phyloP scores from a whole-genome alignment of 2,113 vertebrate genomes.

The Climacteris rufus region DNA sequence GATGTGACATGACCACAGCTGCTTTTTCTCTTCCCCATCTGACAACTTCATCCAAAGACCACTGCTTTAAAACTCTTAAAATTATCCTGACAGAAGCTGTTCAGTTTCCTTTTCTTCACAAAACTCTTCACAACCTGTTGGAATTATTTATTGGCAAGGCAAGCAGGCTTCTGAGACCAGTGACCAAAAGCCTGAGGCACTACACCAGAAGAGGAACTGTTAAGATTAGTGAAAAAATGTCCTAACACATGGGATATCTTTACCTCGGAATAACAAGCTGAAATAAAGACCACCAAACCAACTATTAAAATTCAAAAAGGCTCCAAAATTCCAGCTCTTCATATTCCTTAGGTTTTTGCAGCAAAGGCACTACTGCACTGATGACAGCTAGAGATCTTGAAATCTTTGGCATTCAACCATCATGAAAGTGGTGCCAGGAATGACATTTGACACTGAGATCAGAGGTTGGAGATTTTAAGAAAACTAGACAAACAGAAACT shows the following conservation, averaged over 20 bases:
- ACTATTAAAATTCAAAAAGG: not conserved
- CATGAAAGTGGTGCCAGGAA: not conserved
- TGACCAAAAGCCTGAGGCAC: not conserved
- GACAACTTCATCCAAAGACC: not conserved
- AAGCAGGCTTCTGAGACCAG: not conserved
- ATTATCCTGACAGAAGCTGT: not conserved
- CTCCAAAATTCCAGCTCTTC: not conserved
- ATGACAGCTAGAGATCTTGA: not conserved
- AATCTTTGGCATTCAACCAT: not conserved
- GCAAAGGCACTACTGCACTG: not conserved
- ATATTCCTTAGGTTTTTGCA: not conserved
- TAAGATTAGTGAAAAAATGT: not conserved
- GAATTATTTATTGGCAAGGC: not conserved
- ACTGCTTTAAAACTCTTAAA: not conserved
- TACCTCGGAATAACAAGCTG: not conserved
- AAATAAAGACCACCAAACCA: not conserved
- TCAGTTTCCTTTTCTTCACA: not conserved
- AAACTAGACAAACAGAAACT: not conserved
- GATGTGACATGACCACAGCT: not conserved
- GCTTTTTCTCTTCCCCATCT: not conserved
- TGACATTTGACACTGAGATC: not conserved
- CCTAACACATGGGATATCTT: not conserved
- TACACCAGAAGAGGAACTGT: not conserved
- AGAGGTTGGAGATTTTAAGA: not conserved
- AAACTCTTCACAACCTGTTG: not conserved